Conservation (phyloP, 2,797 vertebrate genomes). For the Gadopsis bispinosus region DNA sequence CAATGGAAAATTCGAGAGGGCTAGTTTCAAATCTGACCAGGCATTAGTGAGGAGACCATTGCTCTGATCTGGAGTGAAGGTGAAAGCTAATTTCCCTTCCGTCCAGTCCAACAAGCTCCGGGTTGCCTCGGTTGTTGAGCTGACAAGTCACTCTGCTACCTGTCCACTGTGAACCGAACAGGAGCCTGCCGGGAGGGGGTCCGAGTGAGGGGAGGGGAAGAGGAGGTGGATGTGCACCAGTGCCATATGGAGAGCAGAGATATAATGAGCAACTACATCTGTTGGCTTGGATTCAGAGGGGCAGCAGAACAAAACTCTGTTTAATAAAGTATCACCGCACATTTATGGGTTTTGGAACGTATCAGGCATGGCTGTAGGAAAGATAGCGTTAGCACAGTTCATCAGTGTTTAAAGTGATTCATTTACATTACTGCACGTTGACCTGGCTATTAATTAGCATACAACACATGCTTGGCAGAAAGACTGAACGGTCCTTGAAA, state of each 20-base stretch:
- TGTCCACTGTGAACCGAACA: slow-evolving; percentile 66
- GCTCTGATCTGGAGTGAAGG: slow-evolving; percentile 53
- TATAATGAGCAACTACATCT: slow-evolving; percentile 82
- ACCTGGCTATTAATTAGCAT: slow-evolving; percentile 61
- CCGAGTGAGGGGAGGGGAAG: slow-evolving; percentile 22
- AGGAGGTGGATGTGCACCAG: slow-evolving; percentile 53
- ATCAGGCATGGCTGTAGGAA: slow-evolving; percentile 46
- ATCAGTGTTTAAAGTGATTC: slow-evolving; percentile 47
- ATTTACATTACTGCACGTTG: slow-evolving; percentile 52
- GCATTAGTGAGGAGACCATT: slow-evolving; percentile 41
- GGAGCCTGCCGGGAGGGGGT: slow-evolving; percentile 37
- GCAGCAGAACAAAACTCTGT: slow-evolving; percentile 78
- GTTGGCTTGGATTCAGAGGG: slow-evolving; percentile 71
- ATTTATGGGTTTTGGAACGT: slow-evolving; percentile 62
- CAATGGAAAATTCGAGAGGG: slow-evolving; percentile 23
- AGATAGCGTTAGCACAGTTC: slow-evolving; percentile 24
- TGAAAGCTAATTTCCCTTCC: slow-evolving; percentile 69
- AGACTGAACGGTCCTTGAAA: slow-evolving; percentile 58
- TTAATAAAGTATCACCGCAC: slow-evolving; percentile 76
- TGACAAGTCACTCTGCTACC: slow-evolving; percentile 69
- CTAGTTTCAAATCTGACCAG: slow-evolving; percentile 45
- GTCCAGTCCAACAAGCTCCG: slow-evolving; percentile 51
- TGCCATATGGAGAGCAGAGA: slow-evolving; percentile 80
- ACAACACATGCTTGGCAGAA: slow-evolving; percentile 52
- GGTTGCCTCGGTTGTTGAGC: slow-evolving; percentile 51